Percentiles rank a stretch among this genome's conserved stretches.
phyloP scores from a whole-genome alignment of 2,113 vertebrate genomes.

The Alectura lathami region DNA sequence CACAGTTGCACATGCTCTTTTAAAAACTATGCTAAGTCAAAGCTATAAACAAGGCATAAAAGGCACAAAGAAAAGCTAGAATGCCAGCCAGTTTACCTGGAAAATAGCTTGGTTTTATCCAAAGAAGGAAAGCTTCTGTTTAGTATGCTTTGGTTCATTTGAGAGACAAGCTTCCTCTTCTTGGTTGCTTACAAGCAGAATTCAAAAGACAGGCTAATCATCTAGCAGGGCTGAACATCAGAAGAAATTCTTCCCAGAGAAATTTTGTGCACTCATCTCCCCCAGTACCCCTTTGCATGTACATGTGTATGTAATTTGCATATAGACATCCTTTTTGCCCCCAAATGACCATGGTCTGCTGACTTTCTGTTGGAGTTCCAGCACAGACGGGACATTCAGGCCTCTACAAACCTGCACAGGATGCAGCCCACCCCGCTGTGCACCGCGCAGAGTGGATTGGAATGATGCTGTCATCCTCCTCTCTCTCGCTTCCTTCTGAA shows the following conservation, averaged over 20 bases:
- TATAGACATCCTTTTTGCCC: background rate
- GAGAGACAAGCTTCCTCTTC: background rate
- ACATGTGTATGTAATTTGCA: too few species aligned
- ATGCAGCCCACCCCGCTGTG: rapidly evolving
- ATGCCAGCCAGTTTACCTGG: background rate
- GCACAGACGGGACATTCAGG: background rate
- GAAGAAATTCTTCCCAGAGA: background rate
- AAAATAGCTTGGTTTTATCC: background rate
- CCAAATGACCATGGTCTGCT: background rate
- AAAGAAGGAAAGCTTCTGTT: background rate
- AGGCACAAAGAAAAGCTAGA: background rate
- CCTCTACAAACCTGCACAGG: background rate
- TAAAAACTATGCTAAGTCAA: background rate
- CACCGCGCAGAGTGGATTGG: background rate
- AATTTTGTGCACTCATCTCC: background rate
- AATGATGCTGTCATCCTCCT: background rate
- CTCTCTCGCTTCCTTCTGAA: background rate
- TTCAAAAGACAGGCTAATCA: background rate
- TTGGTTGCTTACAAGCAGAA: background rate
- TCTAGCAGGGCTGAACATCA: background rate
- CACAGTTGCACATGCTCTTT: background rate
- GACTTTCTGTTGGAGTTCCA: background rate
- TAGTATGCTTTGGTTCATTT: background rate
- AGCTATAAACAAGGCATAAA: background rate
- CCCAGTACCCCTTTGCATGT: background rate